These are phyloP conservation scores for Poecilia gillii DNA, from an alignment of 2,797 vertebrate genomes.

Conservation along the genomic window DNA sequence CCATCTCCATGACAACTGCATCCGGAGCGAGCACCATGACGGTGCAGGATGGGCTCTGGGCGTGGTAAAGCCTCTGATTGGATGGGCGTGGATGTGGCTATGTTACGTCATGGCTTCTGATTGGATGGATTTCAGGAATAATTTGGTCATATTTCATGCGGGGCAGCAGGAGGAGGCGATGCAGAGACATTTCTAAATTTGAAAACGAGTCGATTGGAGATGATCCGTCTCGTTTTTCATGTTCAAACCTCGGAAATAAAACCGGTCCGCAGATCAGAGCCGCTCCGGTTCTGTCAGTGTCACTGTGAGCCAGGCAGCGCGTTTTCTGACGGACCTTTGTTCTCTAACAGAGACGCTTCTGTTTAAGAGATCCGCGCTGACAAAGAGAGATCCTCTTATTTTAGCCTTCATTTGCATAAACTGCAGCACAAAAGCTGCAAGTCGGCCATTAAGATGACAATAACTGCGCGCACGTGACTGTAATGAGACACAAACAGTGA, in stretches of 20 bases:
- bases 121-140: slow-evolving; percentile 53
- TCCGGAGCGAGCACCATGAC: slow-evolving; percentile 62
- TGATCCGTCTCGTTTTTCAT: background rate
- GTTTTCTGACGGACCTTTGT: slow-evolving; percentile 61
- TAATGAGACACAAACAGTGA: background rate
- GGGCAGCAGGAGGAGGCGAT: slow-evolving; percentile 12
- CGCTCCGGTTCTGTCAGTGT: slow-evolving; percentile 60
- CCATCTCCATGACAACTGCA: slow-evolving; percentile 93
- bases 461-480: background rate
- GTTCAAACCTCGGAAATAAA: slow-evolving; percentile 20
- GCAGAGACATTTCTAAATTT: background rate
- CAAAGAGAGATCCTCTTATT: slow-evolving; percentile 39
- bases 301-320: slow-evolving; percentile 53
- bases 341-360: slow-evolving; percentile 54
- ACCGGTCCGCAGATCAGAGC: slow-evolving; percentile 32
- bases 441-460: background rate
- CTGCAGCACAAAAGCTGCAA: slow-evolving; percentile 12
- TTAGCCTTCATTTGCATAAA: slow-evolving; percentile 29
- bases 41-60: slow-evolving; percentile 58
- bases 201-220: background rate
- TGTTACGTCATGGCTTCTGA: slow-evolving; percentile 66
- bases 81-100: slow-evolving; percentile 71
- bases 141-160: slow-evolving; percentile 38
- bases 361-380: slow-evolving; percentile 20
- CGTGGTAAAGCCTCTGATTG: slow-evolving; percentile 72